Evolutionary conservation across 1,140 invertebrate species (phyloP).

Genomic region (Drosophila teissieri): DNA sequence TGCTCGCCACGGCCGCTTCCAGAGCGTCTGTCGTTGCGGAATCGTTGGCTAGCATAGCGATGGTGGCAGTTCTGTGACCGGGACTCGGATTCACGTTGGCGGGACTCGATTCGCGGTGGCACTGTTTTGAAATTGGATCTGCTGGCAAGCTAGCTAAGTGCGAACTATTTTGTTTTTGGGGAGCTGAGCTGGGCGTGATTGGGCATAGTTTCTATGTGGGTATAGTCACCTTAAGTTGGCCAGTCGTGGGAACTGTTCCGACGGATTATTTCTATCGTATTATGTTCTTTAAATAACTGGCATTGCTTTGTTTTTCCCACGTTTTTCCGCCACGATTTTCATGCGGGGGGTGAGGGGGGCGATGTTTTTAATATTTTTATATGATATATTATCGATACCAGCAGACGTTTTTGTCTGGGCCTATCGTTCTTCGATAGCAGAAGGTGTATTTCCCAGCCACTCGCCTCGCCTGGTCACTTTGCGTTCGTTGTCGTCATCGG

Average conservation of each 20-base stretch:
- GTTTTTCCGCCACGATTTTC: conserved; percentile 5
- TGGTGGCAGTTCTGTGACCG: conserved; percentile 13
- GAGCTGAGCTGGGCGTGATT: no score
- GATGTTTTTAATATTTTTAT: conserved; percentile 2
- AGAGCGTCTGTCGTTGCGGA: conserved; percentile 3
- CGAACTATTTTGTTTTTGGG: background rate
- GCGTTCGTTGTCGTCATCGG: background rate
- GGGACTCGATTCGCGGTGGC: background rate
- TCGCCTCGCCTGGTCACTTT: background rate
- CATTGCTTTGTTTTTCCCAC: conserved; percentile 1
- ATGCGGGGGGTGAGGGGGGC: background rate
- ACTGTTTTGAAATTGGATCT: conserved; percentile 13
- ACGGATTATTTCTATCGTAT: background rate
- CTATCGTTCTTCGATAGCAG: no score
- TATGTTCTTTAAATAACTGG: background rate
- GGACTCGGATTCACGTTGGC: background rate
- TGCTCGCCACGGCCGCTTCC: background rate
- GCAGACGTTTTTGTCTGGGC: no score
- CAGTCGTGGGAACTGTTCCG: background rate
- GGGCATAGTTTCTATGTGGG: background rate
- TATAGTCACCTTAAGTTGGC: background rate
- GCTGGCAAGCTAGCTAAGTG: background rate
- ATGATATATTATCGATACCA: background rate
- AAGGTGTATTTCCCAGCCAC: no score
- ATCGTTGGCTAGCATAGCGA: conserved; percentile 35